Base-by-base conservation (phyloP, 1,140 invertebrate species). In the Plectus sambesii region DNA sequence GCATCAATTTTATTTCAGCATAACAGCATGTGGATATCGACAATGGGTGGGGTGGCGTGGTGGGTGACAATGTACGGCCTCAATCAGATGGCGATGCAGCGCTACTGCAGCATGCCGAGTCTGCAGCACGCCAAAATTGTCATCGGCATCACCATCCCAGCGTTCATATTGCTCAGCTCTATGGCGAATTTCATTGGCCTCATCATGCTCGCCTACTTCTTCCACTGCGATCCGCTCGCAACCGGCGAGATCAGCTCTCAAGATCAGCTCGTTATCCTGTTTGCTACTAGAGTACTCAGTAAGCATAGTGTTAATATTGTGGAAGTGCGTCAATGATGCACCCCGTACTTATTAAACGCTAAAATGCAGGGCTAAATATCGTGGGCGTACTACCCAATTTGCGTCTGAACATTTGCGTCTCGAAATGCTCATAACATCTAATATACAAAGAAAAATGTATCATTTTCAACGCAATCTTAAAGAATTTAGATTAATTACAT, bases 151-250 rank as follows among this genome's bases (percentile, higher is more conserved):
- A 33, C 30, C 17, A 12, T 12, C 30, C 30, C 30, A 17, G 30
- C 17, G 12, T 33, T 12, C 12, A 12, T 33, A 12, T 33, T 12
- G 12, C 17, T 12, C 30, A 12, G 17, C 17, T 33, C 30, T 33
- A 12, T 12, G 12, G 30, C 30, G 30, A 17, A 33, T n/a, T 46
- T 46, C 37, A 39, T 39, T 6, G 44, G 6, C 5, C 38, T 46
- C 19, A 9, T 46, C 37, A 20, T 39, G 25, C 6, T 35, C 5
- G 35, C 44, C 19, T 39, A 39, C 44, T 46, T 35, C 44, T 35
- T 40, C 25, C 6, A 42, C 37, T 46, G 38, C 35, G 36, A 46
- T 42, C 44, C 44, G 5, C 37, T 46, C 6, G 25, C 26, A 33
- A 39, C 35, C 25, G 35, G 19, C 38, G 25, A 35, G 44, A 46